Base-by-base conservation (phyloP, 2,888 invertebrate species). In the Oligia strigilis region DNA sequence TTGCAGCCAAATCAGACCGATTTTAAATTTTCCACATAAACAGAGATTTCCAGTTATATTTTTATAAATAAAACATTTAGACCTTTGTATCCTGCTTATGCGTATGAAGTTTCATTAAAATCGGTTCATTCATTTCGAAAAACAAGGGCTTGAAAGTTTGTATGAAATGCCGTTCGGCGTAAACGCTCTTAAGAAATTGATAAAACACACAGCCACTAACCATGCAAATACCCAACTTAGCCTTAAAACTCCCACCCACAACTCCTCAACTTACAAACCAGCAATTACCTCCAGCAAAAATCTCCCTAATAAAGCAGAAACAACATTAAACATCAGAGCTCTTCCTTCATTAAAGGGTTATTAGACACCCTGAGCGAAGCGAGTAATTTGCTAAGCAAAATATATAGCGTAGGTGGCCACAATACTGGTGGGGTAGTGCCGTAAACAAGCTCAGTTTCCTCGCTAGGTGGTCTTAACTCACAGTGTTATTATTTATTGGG, bases 401-500 rank as follows among this genome's bases (percentile, higher is more conserved):
- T 95, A 94, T 96, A 96, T 94, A 92, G 94, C 94, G 95, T 95
- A 95, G 96, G 96, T 96, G 96, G 93, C 94, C 95, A 95, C 94
- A 94, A 95, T 95, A 95, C 94, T 93, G 95, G 91, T 90, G 91
- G 93, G 94, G 94, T 94, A 93, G 90, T 92, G 93, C 92, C 93
- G 94, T 96, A 96, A 96, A 96, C 95, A 95, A 95, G 92, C 91
- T 89, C 93, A 92, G 94, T 94, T 95, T 94, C 95, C 96, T 93
- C 96, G 94, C 95, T 95, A 95, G 96, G 97, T 94, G 97, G 96
- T 96, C 96, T 94, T 96, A 96, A 96, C 96, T 97, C 96, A 95
- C 92, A 91, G 91, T 91, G 94, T 90, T 96, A 96, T 96, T 96
- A 97, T 97, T 97, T 97, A 97, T 97, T 95, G 93, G 93, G 94